These are phyloP conservation scores for Falco peregrinus DNA, from an alignment of 2,797 vertebrate species.

Conservation along the genomic window DNA sequence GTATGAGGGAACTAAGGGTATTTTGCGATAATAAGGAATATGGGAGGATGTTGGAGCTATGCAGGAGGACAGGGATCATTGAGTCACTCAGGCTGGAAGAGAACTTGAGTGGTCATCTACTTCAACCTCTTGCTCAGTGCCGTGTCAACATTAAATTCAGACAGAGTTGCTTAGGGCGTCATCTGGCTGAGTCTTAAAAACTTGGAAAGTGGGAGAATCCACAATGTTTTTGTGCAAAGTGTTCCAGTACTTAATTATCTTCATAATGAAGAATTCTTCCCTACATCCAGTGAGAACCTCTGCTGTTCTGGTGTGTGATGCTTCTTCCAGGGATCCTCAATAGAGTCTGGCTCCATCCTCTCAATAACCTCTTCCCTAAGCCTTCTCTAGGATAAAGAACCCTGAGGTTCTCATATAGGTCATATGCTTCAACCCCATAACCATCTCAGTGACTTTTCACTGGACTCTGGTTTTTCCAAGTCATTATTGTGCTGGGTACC, in stretches of 20 bases:
- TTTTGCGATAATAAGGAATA: background rate
- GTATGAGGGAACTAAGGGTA: background rate
- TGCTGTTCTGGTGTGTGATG: background rate
- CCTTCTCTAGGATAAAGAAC: background rate
- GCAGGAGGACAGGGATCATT: background rate
- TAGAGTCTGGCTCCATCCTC: background rate
- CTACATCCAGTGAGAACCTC: background rate
- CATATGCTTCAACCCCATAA: background rate
- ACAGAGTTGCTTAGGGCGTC: background rate
- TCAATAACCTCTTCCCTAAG: background rate
- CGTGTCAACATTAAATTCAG: background rate
- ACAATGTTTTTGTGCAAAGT: background rate
- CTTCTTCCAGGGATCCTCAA: background rate
- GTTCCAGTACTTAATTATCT: background rate
- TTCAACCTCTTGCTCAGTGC: background rate
- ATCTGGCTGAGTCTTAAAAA: background rate
- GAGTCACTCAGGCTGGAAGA: background rate
- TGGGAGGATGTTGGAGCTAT: background rate
- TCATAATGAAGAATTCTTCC: background rate
- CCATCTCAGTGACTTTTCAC: background rate
- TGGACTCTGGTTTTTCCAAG: background rate
- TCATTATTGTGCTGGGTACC: background rate
- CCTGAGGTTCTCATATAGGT: background rate
- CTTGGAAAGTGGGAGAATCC: background rate
- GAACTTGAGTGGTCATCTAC: background rate